Percentiles rank a stretch among this genome's conserved stretches.
These are phyloP conservation scores for Hycleus cichorii DNA, from an alignment of 1,140 invertebrate species.

Conservation along the genomic window DNA sequence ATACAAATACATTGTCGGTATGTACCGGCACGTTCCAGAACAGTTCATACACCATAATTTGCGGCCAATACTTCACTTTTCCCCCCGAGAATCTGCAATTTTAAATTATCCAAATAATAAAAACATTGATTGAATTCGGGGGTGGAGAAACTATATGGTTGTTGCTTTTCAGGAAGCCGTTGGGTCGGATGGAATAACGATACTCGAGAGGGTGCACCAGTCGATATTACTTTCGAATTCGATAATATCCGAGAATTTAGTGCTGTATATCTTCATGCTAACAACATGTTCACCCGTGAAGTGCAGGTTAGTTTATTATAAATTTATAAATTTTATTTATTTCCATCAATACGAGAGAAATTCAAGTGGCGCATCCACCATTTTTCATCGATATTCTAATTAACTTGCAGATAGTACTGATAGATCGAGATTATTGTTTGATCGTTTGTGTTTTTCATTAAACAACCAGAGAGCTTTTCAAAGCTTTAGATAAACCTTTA, in stretches of 20 bases:
- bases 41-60: too few species aligned
- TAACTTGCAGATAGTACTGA: background rate
- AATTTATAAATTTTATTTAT: background rate
- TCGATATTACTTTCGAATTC: slow-evolving; percentile 76
- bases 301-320: slow-evolving; percentile 54
- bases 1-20: background rate
- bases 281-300: slow-evolving; percentile 62
- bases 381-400: background rate
- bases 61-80: background rate
- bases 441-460: too few species aligned
- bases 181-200: slow-evolving; percentile 88
- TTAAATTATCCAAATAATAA: background rate
- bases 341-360: background rate
- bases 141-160: background rate
- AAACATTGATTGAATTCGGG: too few species aligned
- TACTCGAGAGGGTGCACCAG: slow-evolving; percentile 45
- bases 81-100: background rate
- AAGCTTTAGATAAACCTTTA: too few species aligned
- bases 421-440: too few species aligned
- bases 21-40: background rate
- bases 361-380: slow-evolving; percentile 1
- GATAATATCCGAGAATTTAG: slow-evolving; percentile 66
- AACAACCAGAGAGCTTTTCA: too few species aligned
- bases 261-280: slow-evolving; percentile 66
- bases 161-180: slow-evolving; percentile 55